phyloP scores from a whole-genome alignment of 2,888 invertebrate genomes.

The Rhopalosiphum nymphaeae region DNA sequence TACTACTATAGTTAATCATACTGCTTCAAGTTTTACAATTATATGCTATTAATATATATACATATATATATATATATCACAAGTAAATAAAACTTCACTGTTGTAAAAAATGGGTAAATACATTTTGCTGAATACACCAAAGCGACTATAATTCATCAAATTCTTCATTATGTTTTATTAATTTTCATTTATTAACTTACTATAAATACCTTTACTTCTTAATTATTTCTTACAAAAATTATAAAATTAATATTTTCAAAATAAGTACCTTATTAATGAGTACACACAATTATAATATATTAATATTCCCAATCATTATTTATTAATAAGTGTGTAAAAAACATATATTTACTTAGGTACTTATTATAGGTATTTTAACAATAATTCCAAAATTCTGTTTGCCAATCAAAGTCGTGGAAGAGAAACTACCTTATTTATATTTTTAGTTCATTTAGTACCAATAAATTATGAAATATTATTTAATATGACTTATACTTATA shows the following conservation, averaged over 20 bases:
- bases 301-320: not conserved
- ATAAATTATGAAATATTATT: not conserved
- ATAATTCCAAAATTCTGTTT: not conserved
- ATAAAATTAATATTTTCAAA: not conserved
- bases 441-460: not conserved
- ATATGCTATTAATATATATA: not conserved
- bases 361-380: not conserved
- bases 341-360: no score
- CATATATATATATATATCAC: not conserved
- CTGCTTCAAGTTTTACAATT: not conserved
- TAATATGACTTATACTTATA: not conserved
- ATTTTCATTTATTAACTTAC: not conserved
- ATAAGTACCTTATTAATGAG: not conserved
- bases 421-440: not conserved
- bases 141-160: not conserved
- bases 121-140: not conserved
- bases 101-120: not conserved
- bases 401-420: not conserved
- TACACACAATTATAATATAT: not conserved
- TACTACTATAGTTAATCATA: not conserved
- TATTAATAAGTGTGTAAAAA: not conserved
- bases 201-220: not conserved
- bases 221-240: not conserved
- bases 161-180: not conserved
- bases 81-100: not conserved